phyloP scores from a whole-genome alignment of 2,797 vertebrate genomes.

The Sarcoramphus papa region DNA sequence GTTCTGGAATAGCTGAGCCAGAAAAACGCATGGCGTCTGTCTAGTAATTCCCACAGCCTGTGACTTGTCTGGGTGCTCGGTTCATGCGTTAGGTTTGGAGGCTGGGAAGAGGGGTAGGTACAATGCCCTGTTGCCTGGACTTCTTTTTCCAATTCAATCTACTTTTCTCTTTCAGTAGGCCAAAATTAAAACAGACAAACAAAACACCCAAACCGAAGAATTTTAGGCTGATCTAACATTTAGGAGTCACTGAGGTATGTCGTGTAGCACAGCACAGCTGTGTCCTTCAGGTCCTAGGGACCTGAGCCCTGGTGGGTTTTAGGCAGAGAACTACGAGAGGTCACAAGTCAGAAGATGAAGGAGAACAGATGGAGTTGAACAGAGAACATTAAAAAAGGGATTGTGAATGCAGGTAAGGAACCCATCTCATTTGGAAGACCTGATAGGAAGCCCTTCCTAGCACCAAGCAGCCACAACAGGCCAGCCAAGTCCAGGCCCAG shows the following conservation, averaged over 20 bases:
- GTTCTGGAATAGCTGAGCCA: neutral
- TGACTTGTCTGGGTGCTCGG: neutral
- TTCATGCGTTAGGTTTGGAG: neutral
- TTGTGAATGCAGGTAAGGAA: neutral
- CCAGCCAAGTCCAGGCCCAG: neutral
- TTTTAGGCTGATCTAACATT: neutral
- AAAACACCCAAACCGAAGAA: neutral
- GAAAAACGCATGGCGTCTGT: neutral
- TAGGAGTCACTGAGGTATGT: neutral
- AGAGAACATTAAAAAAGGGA: neutral
- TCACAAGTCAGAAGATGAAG: neutral
- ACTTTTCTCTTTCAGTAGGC: neutral
- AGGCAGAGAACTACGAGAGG: neutral
- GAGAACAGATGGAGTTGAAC: neutral
- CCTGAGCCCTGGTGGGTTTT: neutral
- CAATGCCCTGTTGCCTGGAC: neutral
- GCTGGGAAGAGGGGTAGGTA: neutral
- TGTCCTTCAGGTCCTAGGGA: neutral
- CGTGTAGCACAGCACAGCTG: fast-evolving
- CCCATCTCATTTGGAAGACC: neutral
- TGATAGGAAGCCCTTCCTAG: neutral
- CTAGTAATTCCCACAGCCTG: neutral
- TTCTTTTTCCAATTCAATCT: neutral
- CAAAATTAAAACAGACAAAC: neutral
- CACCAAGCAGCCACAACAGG: neutral